phyloP scores from a whole-genome alignment of 1,140 invertebrate genomes.

The Uloborus diversus region DNA sequence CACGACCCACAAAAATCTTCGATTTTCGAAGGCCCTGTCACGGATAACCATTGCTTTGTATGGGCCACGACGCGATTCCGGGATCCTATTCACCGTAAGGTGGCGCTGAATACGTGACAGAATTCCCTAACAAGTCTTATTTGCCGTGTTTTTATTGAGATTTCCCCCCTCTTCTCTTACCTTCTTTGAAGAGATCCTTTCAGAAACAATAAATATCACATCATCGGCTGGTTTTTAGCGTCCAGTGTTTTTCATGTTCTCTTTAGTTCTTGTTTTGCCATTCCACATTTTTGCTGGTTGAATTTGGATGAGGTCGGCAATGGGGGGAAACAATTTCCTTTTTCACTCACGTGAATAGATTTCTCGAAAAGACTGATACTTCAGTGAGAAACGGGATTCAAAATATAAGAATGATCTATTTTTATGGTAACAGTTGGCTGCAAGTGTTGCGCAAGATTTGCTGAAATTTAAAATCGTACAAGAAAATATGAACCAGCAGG shows the following conservation, averaged over 20 bases:
- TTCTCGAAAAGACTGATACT: background rate
- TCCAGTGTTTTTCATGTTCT: background rate
- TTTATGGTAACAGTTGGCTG: too few species aligned
- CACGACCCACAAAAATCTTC: too few species aligned
- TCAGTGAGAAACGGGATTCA: too few species aligned
- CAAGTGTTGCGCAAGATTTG: too few species aligned
- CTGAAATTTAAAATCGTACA: too few species aligned
- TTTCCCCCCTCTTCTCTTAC: too few species aligned
- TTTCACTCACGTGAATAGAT: background rate
- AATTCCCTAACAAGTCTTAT: conserved; percentile 17
- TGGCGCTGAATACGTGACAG: conserved; percentile 20
- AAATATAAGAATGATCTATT: too few species aligned
- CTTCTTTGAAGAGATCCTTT: too few species aligned
- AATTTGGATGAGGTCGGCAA: background rate
- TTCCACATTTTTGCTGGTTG: background rate
- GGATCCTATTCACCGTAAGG: conserved; percentile 33
- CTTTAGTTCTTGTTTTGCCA: background rate
- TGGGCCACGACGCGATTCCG: background rate
- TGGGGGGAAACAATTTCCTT: too few species aligned
- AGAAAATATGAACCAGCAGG: too few species aligned
- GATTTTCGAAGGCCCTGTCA: conserved; percentile 8
- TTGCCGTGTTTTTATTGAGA: background rate
- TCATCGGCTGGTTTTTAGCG: background rate
- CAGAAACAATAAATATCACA: conserved; percentile 38
- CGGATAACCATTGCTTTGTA: conserved; percentile 20